These are phyloP conservation scores for Clarias platycephalus DNA, from an alignment of 2,797 vertebrate species.

Conservation along the genomic window DNA sequence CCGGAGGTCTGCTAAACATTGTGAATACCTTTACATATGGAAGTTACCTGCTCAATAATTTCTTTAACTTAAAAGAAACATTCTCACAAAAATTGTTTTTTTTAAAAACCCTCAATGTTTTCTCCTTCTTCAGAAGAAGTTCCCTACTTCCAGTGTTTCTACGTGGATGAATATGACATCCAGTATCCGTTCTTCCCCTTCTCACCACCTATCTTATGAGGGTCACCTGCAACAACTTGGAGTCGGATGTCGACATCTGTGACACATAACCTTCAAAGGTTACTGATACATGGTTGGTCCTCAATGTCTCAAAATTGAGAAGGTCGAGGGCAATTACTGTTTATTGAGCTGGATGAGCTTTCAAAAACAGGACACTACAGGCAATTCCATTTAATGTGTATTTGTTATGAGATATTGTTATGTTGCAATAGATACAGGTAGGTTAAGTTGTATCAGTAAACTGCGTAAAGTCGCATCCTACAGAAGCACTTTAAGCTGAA, in stretches of 20 bases:
- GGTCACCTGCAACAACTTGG: constrained; percentile 9
- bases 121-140: constrained; percentile 77
- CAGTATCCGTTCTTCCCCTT: constrained; percentile 85
- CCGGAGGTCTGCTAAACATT: neutral
- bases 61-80: neutral
- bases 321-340: constrained; percentile 34
- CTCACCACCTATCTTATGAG: constrained; percentile 75
- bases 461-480: neutral
- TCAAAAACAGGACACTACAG: constrained; percentile 58
- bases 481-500: neutral
- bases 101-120: neutral
- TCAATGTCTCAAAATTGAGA: constrained; percentile 38
- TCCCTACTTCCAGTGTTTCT: constrained; percentile 95
- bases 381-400: constrained; percentile 36
- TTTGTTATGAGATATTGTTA: neutral
- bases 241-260: constrained; percentile 18
- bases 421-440: neutral
- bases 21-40: neutral
- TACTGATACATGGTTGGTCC: constrained; percentile 39
- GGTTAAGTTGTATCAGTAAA: neutral
- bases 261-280: constrained; percentile 13
- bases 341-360: constrained; percentile 69
- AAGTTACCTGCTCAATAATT: neutral
- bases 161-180: constrained; percentile 89
- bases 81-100: neutral